Conservation (phyloP, 1,140 invertebrate genomes). For the Pogonognathellus flavescens region DNA sequence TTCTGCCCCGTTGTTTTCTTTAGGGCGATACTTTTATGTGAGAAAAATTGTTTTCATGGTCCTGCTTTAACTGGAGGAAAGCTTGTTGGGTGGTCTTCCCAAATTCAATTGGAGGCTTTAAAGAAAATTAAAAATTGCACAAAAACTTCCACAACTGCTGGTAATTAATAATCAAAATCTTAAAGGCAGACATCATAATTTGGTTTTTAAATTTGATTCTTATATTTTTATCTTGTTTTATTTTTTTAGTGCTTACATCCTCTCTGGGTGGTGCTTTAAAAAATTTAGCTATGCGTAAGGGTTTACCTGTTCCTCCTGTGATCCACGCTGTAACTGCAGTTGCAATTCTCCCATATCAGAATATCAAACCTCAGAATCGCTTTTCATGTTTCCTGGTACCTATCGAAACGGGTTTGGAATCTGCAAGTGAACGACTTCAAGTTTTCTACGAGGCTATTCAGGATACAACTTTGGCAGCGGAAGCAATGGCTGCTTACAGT, state of each 20-base stretch:
- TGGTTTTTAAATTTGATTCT: neutral
- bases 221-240: neutral
- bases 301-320: conserved; percentile 14
- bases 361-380: conserved; percentile 62
- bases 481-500: conserved; percentile 17
- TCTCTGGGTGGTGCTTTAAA: conserved; percentile 45
- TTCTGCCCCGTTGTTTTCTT: conserved; percentile 56
- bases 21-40: conserved; percentile 54
- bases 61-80: conserved; percentile 59
- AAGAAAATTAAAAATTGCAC: conserved; percentile 50
- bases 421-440: conserved; percentile 43
- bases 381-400: conserved; percentile 60
- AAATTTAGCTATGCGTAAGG: conserved; percentile 48
- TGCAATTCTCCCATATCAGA: conserved; percentile 61
- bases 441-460: conserved; percentile 21
- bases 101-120: conserved; percentile 36
- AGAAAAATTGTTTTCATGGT: conserved; percentile 65
- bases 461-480: conserved; percentile 30
- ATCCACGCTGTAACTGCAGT: conserved; percentile 33
- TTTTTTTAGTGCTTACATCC: conserved; percentile 32
- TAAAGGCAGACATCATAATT: neutral
- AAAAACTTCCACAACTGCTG: conserved; percentile 52
- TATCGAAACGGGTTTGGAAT: conserved; percentile 55
- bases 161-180: neutral
- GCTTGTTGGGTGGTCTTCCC: conserved; percentile 57